A percentile compares a stretch with the other conserved stretches of the same genome.
Conservation (phyloP, 2,888 invertebrate genomes). For the Morpho helenor region DNA sequence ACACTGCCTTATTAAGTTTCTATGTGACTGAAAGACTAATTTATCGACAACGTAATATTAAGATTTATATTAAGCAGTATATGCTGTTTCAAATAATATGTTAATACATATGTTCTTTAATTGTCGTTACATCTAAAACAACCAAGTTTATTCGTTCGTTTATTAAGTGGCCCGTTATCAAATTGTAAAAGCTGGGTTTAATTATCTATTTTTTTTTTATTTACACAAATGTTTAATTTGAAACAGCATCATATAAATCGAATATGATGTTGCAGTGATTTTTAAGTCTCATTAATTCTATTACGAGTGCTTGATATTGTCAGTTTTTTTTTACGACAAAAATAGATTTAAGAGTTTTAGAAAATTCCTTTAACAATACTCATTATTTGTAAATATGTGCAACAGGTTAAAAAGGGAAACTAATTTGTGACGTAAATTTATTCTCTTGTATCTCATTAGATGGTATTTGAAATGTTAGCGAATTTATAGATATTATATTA, state of each 20-base stretch:
- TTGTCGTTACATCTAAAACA: neutral
- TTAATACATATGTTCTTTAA: no score
- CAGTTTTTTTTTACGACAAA: slow-evolving; percentile 10
- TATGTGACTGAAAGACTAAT: slow-evolving; percentile 34
- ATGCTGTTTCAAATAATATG: neutral
- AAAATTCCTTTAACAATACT: slow-evolving; percentile 52
- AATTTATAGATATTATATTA: slow-evolving; percentile 72
- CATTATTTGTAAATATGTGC: slow-evolving; percentile 68
- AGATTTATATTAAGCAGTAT: slow-evolving; percentile 10
- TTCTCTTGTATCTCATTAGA: slow-evolving; percentile 78
- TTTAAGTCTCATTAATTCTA: neutral
- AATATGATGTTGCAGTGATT: no score
- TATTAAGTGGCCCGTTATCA: neutral
- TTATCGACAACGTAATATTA: slow-evolving; percentile 19
- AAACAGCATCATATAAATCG: neutral
- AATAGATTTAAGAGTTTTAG: slow-evolving; percentile 25
- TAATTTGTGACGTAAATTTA: slow-evolving; percentile 65
- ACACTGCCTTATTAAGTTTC: slow-evolving; percentile 52
- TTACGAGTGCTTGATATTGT: slow-evolving; percentile 8
- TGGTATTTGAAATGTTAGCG: slow-evolving; percentile 75
- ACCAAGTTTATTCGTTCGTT: neutral
- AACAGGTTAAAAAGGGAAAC: slow-evolving; percentile 41
- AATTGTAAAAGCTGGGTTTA: neutral
- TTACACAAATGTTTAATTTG: neutral
- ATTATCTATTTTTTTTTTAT: neutral